Base-by-base conservation (phyloP, 1,140 invertebrate genomes). In the Atopsyche davidsoni region DNA sequence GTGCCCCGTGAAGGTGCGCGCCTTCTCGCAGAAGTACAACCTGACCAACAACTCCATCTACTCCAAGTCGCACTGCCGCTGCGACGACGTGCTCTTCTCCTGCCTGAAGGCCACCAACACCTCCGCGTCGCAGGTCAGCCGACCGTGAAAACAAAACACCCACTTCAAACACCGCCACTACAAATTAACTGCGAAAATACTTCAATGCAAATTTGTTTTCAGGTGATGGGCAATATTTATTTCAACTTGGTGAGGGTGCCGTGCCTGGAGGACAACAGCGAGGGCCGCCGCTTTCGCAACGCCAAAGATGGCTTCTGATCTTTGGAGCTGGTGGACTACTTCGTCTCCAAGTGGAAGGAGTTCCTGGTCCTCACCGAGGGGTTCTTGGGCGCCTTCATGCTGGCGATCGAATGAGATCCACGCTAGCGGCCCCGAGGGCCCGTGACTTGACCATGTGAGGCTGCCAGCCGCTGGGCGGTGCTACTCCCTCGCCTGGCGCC, bases 11-110 rank as follows among this genome's bases (percentile, higher is more conserved):
- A 90, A 63, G 59, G 79, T 95, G 13, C 76, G 83, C 55, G 82
- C 84, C 4, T 82, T 87, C 61, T 77, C 78, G 38, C 69, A 72
- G 13, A 78, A 83, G 51, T 93, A 92, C 67, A 87, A 89, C 60
- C 66, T 93, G 21, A 84, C 79, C 3, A 94, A 94, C 67, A 80
- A 85, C 61, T 87, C 86, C 1, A 68, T 90, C 28, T 92, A 89
- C 65, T 92, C 87, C 55, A 92, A 89, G 80, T 91, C 82, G 32
- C 89, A 92, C 63, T 95, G 91, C 64, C 76, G 74, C 11, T 95
- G 91, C 65, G 90, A 95, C 62, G 79, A 86, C 46, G 79, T 80
- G 60, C 79, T 95, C 14, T 88, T 82, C 65, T 73, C 81, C 1
- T 95, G 91, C 70, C 72, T 95, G 25, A 92, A 92, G 64, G 64